Evolutionary conservation across 2,113 vertebrate genomes (phyloP).

Genomic region (Notarius lentiginosus): DNA sequence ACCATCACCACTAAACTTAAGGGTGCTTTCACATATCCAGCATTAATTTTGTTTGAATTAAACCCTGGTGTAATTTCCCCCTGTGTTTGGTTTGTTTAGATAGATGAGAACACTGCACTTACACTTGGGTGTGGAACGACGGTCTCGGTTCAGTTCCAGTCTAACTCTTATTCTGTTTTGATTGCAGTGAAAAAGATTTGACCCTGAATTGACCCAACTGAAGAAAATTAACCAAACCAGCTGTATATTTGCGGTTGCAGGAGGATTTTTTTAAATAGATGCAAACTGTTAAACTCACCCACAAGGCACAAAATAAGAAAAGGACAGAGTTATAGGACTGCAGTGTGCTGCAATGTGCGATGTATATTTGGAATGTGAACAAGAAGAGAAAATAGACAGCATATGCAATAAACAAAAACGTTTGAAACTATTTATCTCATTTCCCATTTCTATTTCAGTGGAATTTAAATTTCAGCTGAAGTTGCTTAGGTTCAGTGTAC

Average conservation of each 20-base stretch:
- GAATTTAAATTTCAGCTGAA: no score
- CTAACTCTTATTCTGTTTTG: background rate
- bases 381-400: background rate
- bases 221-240: background rate
- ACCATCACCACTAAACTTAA: background rate
- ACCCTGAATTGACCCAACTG: background rate
- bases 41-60: background rate
- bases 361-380: background rate
- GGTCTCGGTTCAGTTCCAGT: no score
- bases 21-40: background rate
- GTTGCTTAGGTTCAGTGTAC: no score
- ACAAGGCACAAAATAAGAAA: background rate
- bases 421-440: background rate
- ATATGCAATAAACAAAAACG: background rate
- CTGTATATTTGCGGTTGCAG: background rate
- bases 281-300: background rate
- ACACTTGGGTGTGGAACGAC: no score
- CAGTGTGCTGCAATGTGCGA: no score
- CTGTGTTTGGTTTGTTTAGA: background rate
- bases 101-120: background rate
- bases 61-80: background rate
- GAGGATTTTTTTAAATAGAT: background rate
- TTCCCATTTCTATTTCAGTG: no score
- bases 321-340: background rate
- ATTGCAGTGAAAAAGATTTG: background rate